Evolutionary conservation across 1,140 invertebrate genomes (phyloP).

Genomic region (Listronotus bonariensis): DNA sequence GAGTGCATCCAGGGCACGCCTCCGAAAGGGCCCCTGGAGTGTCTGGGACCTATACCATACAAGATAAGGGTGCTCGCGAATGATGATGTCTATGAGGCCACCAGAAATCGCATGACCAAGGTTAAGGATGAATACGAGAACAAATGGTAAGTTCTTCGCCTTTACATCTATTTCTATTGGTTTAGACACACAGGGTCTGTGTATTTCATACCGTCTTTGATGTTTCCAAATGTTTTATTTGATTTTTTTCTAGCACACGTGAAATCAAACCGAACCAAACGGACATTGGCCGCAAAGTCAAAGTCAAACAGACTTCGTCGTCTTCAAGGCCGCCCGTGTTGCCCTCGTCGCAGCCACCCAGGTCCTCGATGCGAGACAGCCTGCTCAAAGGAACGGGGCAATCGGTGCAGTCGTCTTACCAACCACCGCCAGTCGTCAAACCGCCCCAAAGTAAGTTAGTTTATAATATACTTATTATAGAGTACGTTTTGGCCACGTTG

Average conservation of each 20-base stretch:
- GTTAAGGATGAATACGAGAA: constrained; percentile 89
- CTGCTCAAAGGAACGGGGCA: constrained; percentile 39
- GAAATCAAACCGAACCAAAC: constrained; percentile 89
- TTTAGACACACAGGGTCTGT: too few relatives aligned
- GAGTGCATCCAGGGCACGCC: constrained; percentile 80
- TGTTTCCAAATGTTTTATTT: not conserved
- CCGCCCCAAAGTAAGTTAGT: constrained; percentile 30
- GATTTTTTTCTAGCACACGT: constrained; percentile 71
- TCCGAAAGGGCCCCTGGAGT: constrained; percentile 68
- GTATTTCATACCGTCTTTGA: too few relatives aligned
- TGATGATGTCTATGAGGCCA: constrained; percentile 92
- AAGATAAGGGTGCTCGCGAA: constrained; percentile 91
- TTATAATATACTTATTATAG: too few relatives aligned
- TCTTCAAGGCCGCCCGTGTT: constrained; percentile 39
- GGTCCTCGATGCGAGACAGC: constrained; percentile 49
- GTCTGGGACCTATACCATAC: constrained; percentile 78
- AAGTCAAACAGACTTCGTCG: constrained; percentile 62
- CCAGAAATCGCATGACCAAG: constrained; percentile 84
- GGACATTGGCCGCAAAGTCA: constrained; percentile 83
- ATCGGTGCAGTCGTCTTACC: constrained; percentile 35
- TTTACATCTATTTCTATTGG: too few relatives aligned
- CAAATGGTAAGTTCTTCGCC: constrained; percentile 83
- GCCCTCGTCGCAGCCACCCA: constrained; percentile 46
- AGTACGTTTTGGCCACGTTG: too few relatives aligned
- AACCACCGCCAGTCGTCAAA: constrained; percentile 35